Conservation (phyloP, 1,140 invertebrate genomes). For the Drosophila aff. region DNA sequence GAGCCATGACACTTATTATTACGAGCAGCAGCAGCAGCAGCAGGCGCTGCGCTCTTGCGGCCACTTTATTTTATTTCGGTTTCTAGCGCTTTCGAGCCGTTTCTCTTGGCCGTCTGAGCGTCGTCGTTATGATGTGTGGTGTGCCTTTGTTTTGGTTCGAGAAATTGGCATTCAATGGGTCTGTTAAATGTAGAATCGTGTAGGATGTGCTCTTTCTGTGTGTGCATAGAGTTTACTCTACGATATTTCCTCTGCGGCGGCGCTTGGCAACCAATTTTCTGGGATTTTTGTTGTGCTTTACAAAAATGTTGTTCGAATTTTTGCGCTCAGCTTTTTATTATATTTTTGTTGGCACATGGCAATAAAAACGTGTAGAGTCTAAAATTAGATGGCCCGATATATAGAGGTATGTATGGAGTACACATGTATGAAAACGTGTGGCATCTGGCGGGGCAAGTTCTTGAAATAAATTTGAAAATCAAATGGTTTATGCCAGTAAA, state of each 20-base stretch:
- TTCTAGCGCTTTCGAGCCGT: conserved; percentile 62
- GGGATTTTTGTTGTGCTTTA: conserved; percentile 15
- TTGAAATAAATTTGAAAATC: conserved; percentile 12
- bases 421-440: conserved; percentile 35
- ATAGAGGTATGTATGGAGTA: conserved; percentile 1
- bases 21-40: conserved; percentile 6
- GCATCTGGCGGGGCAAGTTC: conserved; percentile 24
- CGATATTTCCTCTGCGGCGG: conserved; percentile 15
- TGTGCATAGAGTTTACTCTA: conserved; percentile 6
- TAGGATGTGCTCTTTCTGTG: conserved; percentile 12
- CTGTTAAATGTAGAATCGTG: conserved; percentile 30
- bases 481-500: conserved; percentile 7
- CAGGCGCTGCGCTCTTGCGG: conserved; percentile 15
- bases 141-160: conserved; percentile 38
- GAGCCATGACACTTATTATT: conserved; percentile 52
- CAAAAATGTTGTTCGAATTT: conserved; percentile 13
- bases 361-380: conserved; percentile 61
- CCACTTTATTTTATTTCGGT: conserved; percentile 36
- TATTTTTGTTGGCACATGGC: conserved; percentile 51
- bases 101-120: conserved; percentile 3
- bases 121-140: conserved; percentile 17
- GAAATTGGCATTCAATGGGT: conserved; percentile 50
- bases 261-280: conserved; percentile 58
- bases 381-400: conserved; percentile 39
- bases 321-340: conserved; percentile 14